Evolutionary conservation across 2,113 vertebrate genomes (phyloP).

Genomic region (Ranitomeya variabilis): DNA sequence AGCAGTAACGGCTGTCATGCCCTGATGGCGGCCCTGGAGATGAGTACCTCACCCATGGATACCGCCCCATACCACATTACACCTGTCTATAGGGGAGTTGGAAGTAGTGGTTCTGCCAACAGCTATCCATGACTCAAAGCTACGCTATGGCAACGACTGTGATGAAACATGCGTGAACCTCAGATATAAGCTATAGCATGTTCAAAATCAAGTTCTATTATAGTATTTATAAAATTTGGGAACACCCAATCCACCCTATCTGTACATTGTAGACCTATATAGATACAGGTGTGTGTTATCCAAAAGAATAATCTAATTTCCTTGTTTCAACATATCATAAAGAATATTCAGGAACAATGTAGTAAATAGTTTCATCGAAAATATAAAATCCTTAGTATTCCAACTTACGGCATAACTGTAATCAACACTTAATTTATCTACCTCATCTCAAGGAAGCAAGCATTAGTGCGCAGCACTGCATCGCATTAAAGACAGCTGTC

Average conservation of each 20-base stretch:
- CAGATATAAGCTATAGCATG: background rate
- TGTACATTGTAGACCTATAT: background rate
- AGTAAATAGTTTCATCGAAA: background rate
- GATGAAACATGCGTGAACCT: background rate
- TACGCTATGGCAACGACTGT: background rate
- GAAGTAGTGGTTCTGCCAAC: too few relatives aligned
- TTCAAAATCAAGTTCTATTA: background rate
- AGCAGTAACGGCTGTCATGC: too few relatives aligned
- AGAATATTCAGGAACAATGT: background rate
- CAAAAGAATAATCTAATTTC: background rate
- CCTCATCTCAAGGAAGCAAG: too few relatives aligned
- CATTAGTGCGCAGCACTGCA: too few relatives aligned
- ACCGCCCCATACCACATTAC: too few relatives aligned
- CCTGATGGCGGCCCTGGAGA: too few relatives aligned
- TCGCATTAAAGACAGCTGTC: too few relatives aligned
- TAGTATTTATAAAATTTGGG: background rate
- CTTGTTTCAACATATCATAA: background rate
- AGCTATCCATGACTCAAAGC: too few relatives aligned
- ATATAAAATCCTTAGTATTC: background rate
- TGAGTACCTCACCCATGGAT: too few relatives aligned
- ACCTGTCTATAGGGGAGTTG: too few relatives aligned
- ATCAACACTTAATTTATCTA: too few relatives aligned
- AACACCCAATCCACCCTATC: background rate
- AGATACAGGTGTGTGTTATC: background rate
- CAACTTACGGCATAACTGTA: background rate